These are phyloP conservation scores for Pseudeuparius sepicola DNA, from an alignment of 2,888 invertebrate species.

Conservation along the genomic window DNA sequence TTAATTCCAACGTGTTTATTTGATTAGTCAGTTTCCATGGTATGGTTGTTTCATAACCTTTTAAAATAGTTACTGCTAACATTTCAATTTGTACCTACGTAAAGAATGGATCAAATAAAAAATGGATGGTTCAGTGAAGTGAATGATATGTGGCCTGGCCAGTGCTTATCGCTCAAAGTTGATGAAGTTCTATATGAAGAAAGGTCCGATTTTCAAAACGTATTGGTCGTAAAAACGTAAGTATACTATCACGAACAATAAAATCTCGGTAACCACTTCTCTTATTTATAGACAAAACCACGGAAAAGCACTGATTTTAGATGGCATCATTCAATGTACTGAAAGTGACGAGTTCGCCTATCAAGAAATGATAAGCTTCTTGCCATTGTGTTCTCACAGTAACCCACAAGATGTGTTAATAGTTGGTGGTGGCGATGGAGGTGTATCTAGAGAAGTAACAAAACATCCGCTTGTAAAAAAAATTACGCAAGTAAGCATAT, in stretches of 20 bases:
- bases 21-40: too few species aligned
- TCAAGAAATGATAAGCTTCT: slow-evolving; percentile 95
- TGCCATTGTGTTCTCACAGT: slow-evolving; percentile 86
- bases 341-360: slow-evolving; percentile 95
- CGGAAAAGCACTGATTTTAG: slow-evolving; percentile 81
- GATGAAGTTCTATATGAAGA: slow-evolving; percentile 68
- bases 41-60: too few species aligned
- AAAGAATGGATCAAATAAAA: slow-evolving; percentile 44
- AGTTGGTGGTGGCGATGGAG: slow-evolving; percentile 97
- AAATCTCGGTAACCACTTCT: too few species aligned
- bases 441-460: slow-evolving; percentile 88
- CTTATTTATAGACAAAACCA: slow-evolving; percentile 51
- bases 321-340: slow-evolving; percentile 95
- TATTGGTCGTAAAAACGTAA: slow-evolving; percentile 48
- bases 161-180: slow-evolving; percentile 78
- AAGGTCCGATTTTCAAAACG: slow-evolving; percentile 77
- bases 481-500: slow-evolving; percentile 52
- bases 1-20: too few species aligned
- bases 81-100: too few species aligned
- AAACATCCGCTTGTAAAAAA: slow-evolving; percentile 84
- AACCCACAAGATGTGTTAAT: slow-evolving; percentile 86
- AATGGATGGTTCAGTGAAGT: slow-evolving; percentile 91
- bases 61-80: too few species aligned
- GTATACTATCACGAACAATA: slow-evolving; percentile 18
- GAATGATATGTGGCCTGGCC: slow-evolving; percentile 84